phyloP scores from a whole-genome alignment of 2,113 vertebrate genomes.

The Pao palembangensis region DNA sequence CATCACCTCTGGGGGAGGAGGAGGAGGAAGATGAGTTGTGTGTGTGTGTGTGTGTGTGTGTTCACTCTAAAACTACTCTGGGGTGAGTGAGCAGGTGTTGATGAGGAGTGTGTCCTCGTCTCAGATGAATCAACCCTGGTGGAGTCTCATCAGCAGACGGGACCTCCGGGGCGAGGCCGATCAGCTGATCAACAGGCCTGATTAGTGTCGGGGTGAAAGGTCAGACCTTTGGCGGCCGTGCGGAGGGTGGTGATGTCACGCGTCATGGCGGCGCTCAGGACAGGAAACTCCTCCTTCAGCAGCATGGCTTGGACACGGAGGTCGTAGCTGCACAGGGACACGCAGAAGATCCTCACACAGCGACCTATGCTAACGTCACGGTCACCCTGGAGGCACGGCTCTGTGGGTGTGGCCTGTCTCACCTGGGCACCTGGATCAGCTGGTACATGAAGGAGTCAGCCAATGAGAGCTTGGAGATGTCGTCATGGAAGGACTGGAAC shows the following conservation, averaged over 20 bases:
- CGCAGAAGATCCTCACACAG: background rate
- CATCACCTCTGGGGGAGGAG: slow-evolving; percentile 80
- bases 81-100: background rate
- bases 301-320: slow-evolving; percentile 89
- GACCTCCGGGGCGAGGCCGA: too few species aligned
- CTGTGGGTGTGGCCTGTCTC: slow-evolving; percentile 49
- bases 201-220: background rate
- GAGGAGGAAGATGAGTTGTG: background rate
- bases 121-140: too few species aligned
- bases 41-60: slow-evolving; percentile 11
- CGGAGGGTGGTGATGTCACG: slow-evolving; percentile 78
- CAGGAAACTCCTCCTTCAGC: slow-evolving; percentile 85
- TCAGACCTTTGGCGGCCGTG: slow-evolving; percentile 80
- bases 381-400: background rate
- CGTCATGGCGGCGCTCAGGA: slow-evolving; percentile 76
- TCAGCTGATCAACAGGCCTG: too few species aligned
- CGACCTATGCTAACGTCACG: too few species aligned
- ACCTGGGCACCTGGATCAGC: slow-evolving; percentile 90
- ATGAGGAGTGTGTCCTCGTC: background rate
- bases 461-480: slow-evolving; percentile 81
- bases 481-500: slow-evolving; percentile 80
- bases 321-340: slow-evolving; percentile 72
- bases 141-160: too few species aligned
- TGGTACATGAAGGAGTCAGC: slow-evolving; percentile 86
- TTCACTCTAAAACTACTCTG: slow-evolving; percentile 43